Conservation (phyloP, 2,113 vertebrate genomes). For the Lathamus discolor region DNA sequence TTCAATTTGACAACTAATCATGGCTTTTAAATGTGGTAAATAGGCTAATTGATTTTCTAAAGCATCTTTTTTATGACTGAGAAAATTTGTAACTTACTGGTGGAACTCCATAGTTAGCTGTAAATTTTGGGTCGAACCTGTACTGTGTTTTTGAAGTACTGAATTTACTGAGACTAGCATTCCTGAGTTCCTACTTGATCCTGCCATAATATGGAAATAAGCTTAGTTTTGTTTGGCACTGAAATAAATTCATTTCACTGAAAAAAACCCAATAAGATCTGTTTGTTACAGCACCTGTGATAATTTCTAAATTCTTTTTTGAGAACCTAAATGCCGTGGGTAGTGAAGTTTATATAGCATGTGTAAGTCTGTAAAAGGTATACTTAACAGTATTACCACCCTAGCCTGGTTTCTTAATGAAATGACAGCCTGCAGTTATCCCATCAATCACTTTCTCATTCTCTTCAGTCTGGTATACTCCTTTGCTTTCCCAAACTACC, state of each 20-base stretch:
- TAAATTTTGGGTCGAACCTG: not conserved
- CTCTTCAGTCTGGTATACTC: not conserved
- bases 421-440: not conserved
- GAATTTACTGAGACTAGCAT: not conserved
- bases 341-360: not conserved
- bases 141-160: not conserved
- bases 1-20: not conserved
- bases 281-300: not conserved
- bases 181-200: not conserved
- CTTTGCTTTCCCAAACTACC: not conserved
- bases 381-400: not conserved
- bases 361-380: not conserved
- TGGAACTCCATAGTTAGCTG: not conserved
- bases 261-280: fast-evolving
- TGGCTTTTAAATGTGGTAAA: not conserved
- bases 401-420: not conserved
- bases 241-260: not conserved
- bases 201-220: not conserved
- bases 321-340: not conserved
- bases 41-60: not conserved
- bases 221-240: not conserved
- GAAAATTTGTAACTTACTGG: not conserved
- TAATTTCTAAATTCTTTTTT: not conserved
- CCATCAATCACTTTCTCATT: not conserved
- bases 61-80: not conserved